Conservation (phyloP, 2,888 invertebrate species). For the Drosophila algonquin region DNA sequence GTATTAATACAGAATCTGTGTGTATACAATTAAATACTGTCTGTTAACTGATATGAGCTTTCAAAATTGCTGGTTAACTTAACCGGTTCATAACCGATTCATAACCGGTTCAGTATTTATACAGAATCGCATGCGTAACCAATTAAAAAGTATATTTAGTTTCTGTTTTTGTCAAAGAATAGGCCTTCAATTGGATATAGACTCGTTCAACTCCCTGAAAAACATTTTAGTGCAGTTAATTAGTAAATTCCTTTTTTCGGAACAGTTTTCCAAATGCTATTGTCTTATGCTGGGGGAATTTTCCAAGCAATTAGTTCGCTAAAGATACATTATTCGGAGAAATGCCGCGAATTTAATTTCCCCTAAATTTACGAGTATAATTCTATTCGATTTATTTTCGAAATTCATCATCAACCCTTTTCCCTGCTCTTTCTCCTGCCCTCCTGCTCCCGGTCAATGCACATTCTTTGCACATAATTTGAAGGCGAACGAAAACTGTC, state of each 20-base stretch:
- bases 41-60: too few relatives aligned
- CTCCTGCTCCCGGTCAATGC: neutral
- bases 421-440: neutral
- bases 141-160: neutral
- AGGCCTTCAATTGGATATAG: neutral
- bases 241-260: neutral
- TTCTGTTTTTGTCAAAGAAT: neutral
- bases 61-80: too few relatives aligned
- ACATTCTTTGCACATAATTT: neutral
- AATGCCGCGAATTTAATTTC: too few relatives aligned
- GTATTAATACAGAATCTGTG: too few relatives aligned
- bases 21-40: too few relatives aligned
- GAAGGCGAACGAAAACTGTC: conserved; percentile 19
- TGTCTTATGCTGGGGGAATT: neutral
- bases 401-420: neutral
- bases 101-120: too few relatives aligned
- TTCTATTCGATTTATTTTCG: neutral
- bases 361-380: neutral
- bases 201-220: neutral
- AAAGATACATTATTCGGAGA: neutral
- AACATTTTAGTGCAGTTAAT: neutral
- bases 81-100: too few relatives aligned
- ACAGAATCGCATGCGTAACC: too few relatives aligned
- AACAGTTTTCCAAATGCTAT: neutral
- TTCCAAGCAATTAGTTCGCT: neutral